These are phyloP conservation scores for Equus quagga DNA, from an alignment of 2,113 vertebrate species.

Conservation along the genomic window DNA sequence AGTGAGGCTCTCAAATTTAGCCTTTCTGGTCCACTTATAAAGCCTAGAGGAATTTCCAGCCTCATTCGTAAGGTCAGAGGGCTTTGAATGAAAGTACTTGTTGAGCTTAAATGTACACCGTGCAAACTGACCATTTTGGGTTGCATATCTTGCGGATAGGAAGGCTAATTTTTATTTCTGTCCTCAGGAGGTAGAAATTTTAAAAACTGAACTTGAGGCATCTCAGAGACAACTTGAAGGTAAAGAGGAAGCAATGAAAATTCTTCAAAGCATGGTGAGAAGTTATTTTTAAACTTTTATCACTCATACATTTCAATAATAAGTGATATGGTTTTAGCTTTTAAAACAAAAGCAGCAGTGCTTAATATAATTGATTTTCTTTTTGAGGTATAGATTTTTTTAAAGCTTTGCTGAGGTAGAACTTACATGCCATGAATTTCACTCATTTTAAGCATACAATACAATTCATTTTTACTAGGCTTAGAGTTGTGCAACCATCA, in stretches of 20 bases:
- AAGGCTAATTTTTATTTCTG: conserved; percentile 44
- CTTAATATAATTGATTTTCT: background rate
- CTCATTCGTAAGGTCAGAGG: background rate
- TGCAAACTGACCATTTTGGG: background rate
- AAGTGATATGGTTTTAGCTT: background rate
- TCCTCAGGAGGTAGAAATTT: conserved; percentile 89
- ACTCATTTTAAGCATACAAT: background rate
- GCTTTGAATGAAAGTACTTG: background rate
- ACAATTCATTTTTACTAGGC: background rate
- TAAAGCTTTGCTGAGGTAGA: background rate
- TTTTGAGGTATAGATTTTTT: background rate
- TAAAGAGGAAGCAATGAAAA: conserved; percentile 96
- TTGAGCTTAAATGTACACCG: background rate
- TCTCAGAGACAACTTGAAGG: conserved; percentile 94
- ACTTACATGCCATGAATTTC: background rate
- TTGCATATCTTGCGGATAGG: background rate
- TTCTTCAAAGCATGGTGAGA: conserved; percentile 95
- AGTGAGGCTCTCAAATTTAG: background rate
- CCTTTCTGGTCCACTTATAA: background rate
- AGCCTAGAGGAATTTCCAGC: background rate
- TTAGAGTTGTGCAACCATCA: background rate
- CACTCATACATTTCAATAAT: background rate
- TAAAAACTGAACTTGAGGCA: conserved; percentile 94
- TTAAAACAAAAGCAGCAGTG: background rate
- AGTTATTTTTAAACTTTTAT: background rate